A percentile compares a stretch with the other conserved stretches of the same genome.
Evolutionary conservation across 2,113 vertebrate genomes (phyloP).

Genomic region (Hydropotes inermis): DNA sequence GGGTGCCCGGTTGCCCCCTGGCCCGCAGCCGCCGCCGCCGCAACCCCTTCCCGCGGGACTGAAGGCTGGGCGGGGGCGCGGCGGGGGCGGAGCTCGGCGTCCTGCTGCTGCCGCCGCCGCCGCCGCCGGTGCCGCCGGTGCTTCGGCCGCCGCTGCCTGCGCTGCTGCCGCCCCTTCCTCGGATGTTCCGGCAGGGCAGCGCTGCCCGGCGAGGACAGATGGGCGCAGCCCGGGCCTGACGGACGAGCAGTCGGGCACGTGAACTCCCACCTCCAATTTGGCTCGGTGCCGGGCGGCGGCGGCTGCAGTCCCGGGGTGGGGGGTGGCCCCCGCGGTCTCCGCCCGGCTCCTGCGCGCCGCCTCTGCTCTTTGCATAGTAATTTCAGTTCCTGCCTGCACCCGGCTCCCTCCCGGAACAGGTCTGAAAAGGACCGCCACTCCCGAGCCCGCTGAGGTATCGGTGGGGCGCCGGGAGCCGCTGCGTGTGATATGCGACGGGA

Average conservation of each 20-base stretch:
- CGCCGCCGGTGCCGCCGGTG: background rate
- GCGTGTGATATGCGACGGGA: slow-evolving; percentile 2
- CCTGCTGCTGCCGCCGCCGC: background rate
- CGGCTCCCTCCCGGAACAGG: background rate
- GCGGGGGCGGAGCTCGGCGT: slow-evolving; percentile 39
- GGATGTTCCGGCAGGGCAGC: background rate
- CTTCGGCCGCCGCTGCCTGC: background rate
- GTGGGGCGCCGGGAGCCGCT: background rate
- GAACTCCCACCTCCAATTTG: background rate
- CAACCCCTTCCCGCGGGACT: background rate
- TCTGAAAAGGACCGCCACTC: background rate
- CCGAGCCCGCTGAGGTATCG: background rate
- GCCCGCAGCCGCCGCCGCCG: background rate
- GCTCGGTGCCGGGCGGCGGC: background rate
- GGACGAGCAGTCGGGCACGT: background rate
- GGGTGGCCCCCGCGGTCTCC: background rate
- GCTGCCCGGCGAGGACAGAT: background rate
- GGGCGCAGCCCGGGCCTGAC: background rate
- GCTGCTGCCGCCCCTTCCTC: background rate
- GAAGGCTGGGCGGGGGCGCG: background rate
- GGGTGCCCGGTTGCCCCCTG: rapidly evolving
- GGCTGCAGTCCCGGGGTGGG: background rate
- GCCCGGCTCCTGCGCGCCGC: slow-evolving; percentile 6
- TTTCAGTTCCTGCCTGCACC: slow-evolving; percentile 20
- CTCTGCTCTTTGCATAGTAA: slow-evolving; percentile 47